Conservation (phyloP, 2,797 vertebrate genomes). For the Melanotaenia nigrans region DNA sequence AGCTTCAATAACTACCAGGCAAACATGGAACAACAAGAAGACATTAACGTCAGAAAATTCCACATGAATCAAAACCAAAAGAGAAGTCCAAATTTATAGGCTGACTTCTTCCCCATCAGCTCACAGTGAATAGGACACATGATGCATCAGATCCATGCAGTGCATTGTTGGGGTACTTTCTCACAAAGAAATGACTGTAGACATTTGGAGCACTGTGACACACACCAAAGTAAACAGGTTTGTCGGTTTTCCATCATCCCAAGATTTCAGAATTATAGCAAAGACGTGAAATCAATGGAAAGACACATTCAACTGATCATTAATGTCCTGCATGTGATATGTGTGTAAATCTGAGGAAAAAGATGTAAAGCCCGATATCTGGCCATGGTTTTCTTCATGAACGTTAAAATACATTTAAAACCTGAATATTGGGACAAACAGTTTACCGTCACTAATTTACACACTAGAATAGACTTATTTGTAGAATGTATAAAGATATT, state of each 20-base stretch:
- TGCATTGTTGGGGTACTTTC: slow-evolving; percentile 82
- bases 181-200: slow-evolving; percentile 75
- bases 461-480: slow-evolving; percentile 82
- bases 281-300: slow-evolving; percentile 75
- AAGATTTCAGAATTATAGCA: slow-evolving; percentile 85
- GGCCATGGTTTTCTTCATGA: slow-evolving; percentile 68
- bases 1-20: slow-evolving; percentile 85
- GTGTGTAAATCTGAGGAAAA: slow-evolving; percentile 51
- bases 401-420: slow-evolving; percentile 83
- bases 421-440: slow-evolving; percentile 83
- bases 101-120: slow-evolving; percentile 84
- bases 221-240: slow-evolving; percentile 78
- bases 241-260: slow-evolving; percentile 80
- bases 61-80: slow-evolving; percentile 60
- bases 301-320: slow-evolving; percentile 83
- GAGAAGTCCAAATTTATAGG: slow-evolving; percentile 68
- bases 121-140: slow-evolving; percentile 87
- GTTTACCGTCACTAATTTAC: slow-evolving; percentile 81
- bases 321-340: slow-evolving; percentile 85
- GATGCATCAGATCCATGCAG: slow-evolving; percentile 89
- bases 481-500: slow-evolving; percentile 82
- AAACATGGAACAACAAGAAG: slow-evolving; percentile 81
- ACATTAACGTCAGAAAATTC: slow-evolving; percentile 82
- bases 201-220: slow-evolving; percentile 84
- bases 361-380: slow-evolving; percentile 66